Evolutionary conservation across 2,888 invertebrate species (phyloP).

Genomic region (Thymelicus acteon): DNA sequence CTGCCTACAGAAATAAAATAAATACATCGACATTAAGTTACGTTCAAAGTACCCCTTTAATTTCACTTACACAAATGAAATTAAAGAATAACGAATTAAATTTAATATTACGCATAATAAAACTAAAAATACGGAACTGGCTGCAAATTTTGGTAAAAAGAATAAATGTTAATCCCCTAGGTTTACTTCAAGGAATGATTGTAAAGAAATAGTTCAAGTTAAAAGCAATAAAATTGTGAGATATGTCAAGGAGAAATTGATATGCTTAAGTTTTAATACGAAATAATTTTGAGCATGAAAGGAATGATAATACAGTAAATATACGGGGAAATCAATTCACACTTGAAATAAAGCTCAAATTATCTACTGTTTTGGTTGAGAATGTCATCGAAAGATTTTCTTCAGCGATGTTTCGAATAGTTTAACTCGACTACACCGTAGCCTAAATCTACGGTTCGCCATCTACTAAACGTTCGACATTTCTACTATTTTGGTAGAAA

Average conservation of each 20-base stretch:
- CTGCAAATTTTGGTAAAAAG: constrained; percentile 66
- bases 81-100: constrained; percentile 42
- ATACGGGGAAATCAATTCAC: constrained; percentile 29
- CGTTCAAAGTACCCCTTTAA: constrained; percentile 5
- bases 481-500: constrained; percentile 41
- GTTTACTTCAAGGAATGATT: constrained; percentile 54
- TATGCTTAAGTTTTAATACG: constrained; percentile 40
- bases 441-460: constrained; percentile 64
- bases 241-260: constrained; percentile 43
- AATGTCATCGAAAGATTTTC: constrained; percentile 51
- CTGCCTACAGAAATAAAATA: constrained; percentile 45
- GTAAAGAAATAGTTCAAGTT: constrained; percentile 39
- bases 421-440: constrained; percentile 68
- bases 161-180: constrained; percentile 55
- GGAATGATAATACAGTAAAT: constrained; percentile 47
- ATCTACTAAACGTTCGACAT: constrained; percentile 62
- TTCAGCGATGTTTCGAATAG: constrained; percentile 52
- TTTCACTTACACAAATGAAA: not conserved
- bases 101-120: constrained; percentile 44
- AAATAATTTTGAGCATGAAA: constrained; percentile 56
- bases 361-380: constrained; percentile 30
- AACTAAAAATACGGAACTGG: constrained; percentile 61
- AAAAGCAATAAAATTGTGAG: constrained; percentile 22
- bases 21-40: constrained; percentile 14
- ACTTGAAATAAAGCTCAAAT: constrained; percentile 26